These are phyloP conservation scores for Camponotus pennsylvanicus DNA, from an alignment of 1,140 invertebrate genomes.

Conservation along the genomic window DNA sequence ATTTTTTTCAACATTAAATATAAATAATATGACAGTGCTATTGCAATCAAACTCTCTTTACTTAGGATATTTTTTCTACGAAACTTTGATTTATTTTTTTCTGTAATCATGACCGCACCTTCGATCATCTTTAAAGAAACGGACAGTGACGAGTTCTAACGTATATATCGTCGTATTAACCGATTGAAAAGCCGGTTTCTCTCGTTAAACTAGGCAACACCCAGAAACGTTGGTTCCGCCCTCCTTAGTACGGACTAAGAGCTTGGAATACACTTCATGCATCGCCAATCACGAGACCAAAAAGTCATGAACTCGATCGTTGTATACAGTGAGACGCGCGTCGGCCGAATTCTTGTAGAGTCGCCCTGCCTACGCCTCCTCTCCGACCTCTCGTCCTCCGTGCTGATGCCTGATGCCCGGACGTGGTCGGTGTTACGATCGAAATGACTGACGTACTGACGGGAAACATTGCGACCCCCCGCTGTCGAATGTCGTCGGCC, in stretches of 20 bases:
- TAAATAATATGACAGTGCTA: too few species aligned
- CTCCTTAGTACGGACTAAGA: background rate
- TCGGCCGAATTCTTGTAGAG: slow-evolving; percentile 77
- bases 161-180: background rate
- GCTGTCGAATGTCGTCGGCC: slow-evolving; percentile 83
- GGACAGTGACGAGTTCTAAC: background rate
- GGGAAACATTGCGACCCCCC: slow-evolving; percentile 83
- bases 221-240: slow-evolving; percentile 30
- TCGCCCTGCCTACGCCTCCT: slow-evolving; percentile 68
- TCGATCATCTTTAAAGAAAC: background rate
- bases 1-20: too few species aligned
- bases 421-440: slow-evolving; percentile 79
- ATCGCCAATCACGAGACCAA: slow-evolving; percentile 55
- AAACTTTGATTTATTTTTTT: background rate
- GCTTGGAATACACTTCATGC: slow-evolving; percentile 30
- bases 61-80: background rate
- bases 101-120: background rate
- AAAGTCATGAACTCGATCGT: slow-evolving; percentile 61
- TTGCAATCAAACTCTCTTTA: too few species aligned
- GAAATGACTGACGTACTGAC: slow-evolving; percentile 84
- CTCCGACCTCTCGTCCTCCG: slow-evolving; percentile 50
- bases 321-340: slow-evolving; percentile 48
- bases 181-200: slow-evolving; percentile 17
- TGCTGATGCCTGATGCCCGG: slow-evolving; percentile 45
- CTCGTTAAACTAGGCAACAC: slow-evolving; percentile 46